A percentile compares a stretch with the other conserved stretches of the same genome.
phyloP scores from a whole-genome alignment of 1,140 invertebrate species.

The Physella acuta region DNA sequence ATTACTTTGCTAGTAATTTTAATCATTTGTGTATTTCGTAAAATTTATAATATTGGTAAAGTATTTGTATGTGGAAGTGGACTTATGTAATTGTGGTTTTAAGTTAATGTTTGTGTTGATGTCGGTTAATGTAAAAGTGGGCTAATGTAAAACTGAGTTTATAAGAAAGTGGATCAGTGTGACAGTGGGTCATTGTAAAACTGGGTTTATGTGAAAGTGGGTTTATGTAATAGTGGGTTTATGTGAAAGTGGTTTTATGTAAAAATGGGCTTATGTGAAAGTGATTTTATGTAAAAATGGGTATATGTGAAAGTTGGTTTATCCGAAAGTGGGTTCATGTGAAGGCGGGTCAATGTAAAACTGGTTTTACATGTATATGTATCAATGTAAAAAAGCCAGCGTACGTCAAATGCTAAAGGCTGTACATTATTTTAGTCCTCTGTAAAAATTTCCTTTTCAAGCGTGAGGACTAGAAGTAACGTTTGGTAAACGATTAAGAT shows the following conservation, averaged over 20 bases:
- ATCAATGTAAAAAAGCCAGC: background rate
- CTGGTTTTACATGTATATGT: background rate
- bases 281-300: background rate
- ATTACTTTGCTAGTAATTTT: no score
- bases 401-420: no score
- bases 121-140: slow-evolving; percentile 3
- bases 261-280: background rate
- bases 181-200: background rate
- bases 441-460: no score
- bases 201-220: background rate
- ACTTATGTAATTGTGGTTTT: no score
- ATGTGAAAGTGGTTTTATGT: background rate
- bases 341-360: background rate
- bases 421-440: no score
- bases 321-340: background rate
- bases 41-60: no score
- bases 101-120: slow-evolving; percentile 1
- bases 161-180: background rate
- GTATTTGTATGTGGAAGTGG: no score
- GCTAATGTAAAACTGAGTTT: background rate
- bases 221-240: slow-evolving; percentile 1
- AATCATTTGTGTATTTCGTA: no score
- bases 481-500: no score
- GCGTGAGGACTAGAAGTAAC: no score
- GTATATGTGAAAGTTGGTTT: background rate